phyloP scores from a whole-genome alignment of 37 sponge, comb jelly and placozoan genomes.

The Oopsacas minuta region DNA sequence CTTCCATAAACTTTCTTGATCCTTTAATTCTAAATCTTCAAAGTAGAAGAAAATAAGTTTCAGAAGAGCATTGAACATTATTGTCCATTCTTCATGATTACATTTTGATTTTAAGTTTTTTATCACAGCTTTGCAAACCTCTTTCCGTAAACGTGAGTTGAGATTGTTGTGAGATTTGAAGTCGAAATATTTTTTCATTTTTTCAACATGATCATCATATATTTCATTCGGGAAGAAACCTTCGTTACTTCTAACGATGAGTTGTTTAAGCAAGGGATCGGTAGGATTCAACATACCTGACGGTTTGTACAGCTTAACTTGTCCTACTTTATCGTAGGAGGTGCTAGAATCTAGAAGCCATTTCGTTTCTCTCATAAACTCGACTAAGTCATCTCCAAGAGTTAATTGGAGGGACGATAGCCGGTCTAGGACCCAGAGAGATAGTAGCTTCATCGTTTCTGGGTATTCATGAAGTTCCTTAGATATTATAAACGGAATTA shows the following conservation, averaged over 20 bases:
- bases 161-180: not conserved
- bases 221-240: not conserved
- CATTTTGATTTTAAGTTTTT: not conserved
- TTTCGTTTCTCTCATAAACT: not conserved
- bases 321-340: not conserved
- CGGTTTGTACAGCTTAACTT: not conserved
- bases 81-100: not conserved
- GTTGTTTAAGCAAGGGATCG: not conserved
- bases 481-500: not conserved
- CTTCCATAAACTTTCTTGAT: not conserved
- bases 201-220: slow-evolving; percentile 5
- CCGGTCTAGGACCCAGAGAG: not conserved
- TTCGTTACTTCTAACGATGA: not conserved
- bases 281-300: not conserved
- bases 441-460: not conserved
- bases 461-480: not conserved
- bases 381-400: not conserved
- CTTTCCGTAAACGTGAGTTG: not conserved
- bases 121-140: not conserved
- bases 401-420: not conserved
- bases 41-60: not conserved
- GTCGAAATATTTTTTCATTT: slow-evolving; percentile 7
- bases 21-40: not conserved
- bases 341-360: not conserved
- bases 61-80: not conserved